These are phyloP conservation scores for Danio kyathit DNA, from an alignment of 2,797 vertebrate species.

Conservation along the genomic window DNA sequence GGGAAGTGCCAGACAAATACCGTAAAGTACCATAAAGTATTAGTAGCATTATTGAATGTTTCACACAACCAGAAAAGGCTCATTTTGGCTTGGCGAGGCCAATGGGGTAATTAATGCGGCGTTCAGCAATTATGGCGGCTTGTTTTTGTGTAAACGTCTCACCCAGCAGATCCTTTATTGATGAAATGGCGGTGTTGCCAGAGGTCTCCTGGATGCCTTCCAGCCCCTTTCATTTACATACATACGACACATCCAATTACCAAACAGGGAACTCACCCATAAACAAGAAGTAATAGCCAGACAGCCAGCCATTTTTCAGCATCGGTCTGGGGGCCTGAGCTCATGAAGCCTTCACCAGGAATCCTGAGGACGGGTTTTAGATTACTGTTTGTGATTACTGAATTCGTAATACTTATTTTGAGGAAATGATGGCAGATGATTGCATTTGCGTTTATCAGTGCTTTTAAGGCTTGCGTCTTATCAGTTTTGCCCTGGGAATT, in stretches of 20 bases:
- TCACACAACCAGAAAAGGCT: constrained; percentile 35
- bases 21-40: constrained; percentile 8
- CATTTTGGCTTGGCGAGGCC: constrained; percentile 26
- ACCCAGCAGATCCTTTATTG: constrained; percentile 58
- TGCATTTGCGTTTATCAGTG: constrained; percentile 8
- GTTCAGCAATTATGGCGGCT: constrained; percentile 50
- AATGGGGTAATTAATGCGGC: constrained; percentile 53
- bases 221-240: constrained; percentile 55
- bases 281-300: constrained; percentile 38
- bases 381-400: constrained; percentile 28
- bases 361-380: constrained; percentile 12
- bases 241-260: constrained; percentile 40
- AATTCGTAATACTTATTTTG: constrained; percentile 12
- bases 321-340: constrained; percentile 5
- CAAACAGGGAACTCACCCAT: constrained; percentile 48
- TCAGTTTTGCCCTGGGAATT: constrained; percentile 3
- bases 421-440: not conserved
- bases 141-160: constrained; percentile 57
- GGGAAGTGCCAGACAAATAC: not conserved
- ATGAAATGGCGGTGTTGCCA: constrained; percentile 54
- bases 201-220: constrained; percentile 49
- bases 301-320: constrained; percentile 8
- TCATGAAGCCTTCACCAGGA: not conserved
- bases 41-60: constrained; percentile 1
- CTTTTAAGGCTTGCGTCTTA: not conserved